phyloP scores from a whole-genome alignment of 2,113 vertebrate species.

The Actenoides lindsayi region DNA sequence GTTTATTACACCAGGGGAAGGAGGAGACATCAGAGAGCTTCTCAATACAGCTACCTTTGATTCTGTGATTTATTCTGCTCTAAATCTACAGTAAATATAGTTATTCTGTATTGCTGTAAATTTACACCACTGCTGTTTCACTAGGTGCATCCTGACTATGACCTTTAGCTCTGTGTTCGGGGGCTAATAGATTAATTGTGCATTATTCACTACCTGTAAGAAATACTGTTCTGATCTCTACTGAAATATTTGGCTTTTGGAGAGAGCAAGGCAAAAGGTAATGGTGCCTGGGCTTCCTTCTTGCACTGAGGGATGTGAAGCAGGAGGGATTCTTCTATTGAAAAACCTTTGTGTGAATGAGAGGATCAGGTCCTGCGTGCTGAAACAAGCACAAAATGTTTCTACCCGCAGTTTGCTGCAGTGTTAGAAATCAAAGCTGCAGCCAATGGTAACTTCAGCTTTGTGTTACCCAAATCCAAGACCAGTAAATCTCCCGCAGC shows the following conservation, averaged over 20 bases:
- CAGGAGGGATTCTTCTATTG: background rate
- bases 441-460: background rate
- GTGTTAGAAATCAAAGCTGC: constrained; percentile 39
- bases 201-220: background rate
- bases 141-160: accelerated
- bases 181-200: background rate
- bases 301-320: background rate
- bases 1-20: background rate
- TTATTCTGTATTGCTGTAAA: background rate
- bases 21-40: background rate
- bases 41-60: background rate
- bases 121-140: background rate
- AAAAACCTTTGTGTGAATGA: background rate
- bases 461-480: background rate
- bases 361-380: background rate
- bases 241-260: background rate
- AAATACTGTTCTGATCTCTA: background rate
- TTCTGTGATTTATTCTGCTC: background rate
- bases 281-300: accelerated
- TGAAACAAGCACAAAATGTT: background rate
- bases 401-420: background rate
- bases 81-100: background rate
- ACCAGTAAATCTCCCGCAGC: background rate
- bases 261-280: background rate
- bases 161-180: background rate